Evolutionary conservation across 2,888 invertebrate genomes (phyloP), one percentile per base, ranked within the genome.

Genomic region (Sphaerophoria rueppellii): DNA sequence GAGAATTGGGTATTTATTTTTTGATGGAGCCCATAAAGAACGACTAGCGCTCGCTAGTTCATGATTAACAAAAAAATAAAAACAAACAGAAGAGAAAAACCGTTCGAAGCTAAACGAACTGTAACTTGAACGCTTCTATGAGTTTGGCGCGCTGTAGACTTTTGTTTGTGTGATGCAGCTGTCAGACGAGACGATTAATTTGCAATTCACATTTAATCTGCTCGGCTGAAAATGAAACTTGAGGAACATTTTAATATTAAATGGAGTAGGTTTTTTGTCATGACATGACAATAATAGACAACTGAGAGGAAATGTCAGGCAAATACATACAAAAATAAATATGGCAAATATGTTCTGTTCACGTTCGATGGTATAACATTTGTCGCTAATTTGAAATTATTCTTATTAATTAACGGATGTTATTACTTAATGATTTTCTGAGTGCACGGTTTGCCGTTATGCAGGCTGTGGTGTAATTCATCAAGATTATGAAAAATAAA

Each of bases 51-150:
- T 61, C 24, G 24, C 24, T 24, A 24, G 24, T 24, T 24, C 24
- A 24, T 24, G 24, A 24, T 24, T 24, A 24, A 79, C 60, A 43
- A 72, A 67, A 4, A 32, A 54, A 52, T 0, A 32, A 32, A 52
- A 32, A 32, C 2, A 34, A n/a, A 6, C 0, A 55, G 32, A 55
- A 55, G 1, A 35, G n/a, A 81, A 77, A 81, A 81, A 73, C 60
- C 16, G 69, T 85, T 81, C 80, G 63, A 77, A 85, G 85, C 81
- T 77, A 85, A 85, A 85, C 81, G 85, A 85, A 85, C 81, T 85
- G 79, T 80, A 80, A 80, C 83, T 83, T 75, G 83, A 80, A 83
- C 80, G 79, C 50, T 79, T 35, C 32, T 71, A 52, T 77, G 52
- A 40, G 54, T 63, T 43, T 54, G 2, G 58, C 43, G 11, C 12